These are phyloP conservation scores for Tipula lateralis DNA, from an alignment of 2,888 invertebrate species.

Conservation along the genomic window DNA sequence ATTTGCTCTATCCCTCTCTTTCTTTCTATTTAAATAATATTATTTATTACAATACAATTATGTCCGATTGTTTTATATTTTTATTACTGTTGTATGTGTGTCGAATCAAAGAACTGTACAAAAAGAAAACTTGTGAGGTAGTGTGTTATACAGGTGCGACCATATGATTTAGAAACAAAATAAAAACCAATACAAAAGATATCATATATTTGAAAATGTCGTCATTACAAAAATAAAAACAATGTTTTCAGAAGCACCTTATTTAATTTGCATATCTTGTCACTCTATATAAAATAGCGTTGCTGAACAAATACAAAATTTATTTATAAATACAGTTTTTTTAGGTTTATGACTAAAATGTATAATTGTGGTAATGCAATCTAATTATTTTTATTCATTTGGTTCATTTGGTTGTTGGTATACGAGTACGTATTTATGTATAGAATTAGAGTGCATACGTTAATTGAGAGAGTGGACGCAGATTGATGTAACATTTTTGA, in stretches of 20 bases:
- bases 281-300: background rate
- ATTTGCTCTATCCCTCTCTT: background rate
- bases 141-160: background rate
- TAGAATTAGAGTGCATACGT: too few relatives aligned
- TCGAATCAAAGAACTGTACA: background rate
- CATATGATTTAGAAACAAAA: background rate
- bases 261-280: slow-evolving; percentile 24
- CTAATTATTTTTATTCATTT: background rate
- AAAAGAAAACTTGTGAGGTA: background rate
- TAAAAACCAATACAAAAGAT: background rate
- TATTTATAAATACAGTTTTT: background rate
- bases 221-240: background rate
- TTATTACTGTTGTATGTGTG: background rate
- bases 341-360: background rate
- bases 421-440: too few relatives aligned
- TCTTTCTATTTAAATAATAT: background rate
- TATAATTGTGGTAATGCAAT: background rate
- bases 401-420: too few relatives aligned
- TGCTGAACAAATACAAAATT: background rate
- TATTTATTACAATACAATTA: background rate
- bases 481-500: too few relatives aligned
- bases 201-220: background rate
- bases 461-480: too few relatives aligned
- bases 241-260: background rate
- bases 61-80: background rate